phyloP scores from a whole-genome alignment of 2,888 invertebrate species.

The Lissocephala sabroskyi region DNA sequence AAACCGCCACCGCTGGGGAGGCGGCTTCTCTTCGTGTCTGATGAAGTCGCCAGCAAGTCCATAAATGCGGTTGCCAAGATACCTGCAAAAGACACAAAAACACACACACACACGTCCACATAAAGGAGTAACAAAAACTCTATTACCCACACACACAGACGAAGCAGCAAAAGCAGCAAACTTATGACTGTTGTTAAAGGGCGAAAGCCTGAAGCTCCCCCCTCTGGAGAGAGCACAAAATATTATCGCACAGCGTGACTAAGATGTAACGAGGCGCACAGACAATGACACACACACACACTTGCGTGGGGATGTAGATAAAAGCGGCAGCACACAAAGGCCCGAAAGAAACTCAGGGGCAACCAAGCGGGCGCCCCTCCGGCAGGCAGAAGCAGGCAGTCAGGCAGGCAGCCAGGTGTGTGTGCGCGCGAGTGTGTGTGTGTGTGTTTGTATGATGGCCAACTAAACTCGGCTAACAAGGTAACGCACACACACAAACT shows the following conservation, averaged over 20 bases:
- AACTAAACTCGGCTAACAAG: constrained; percentile 16
- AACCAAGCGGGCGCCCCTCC: no score
- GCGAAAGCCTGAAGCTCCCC: not conserved
- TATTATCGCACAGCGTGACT: constrained; percentile 36
- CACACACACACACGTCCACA: no score
- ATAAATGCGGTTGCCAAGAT: not conserved
- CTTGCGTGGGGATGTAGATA: no score
- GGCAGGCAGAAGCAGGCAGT: constrained; percentile 23
- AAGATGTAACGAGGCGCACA: constrained; percentile 26
- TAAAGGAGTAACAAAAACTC: not conserved
- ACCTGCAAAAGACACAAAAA: not conserved
- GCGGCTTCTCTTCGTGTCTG: no score
- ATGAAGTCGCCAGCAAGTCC: no score
- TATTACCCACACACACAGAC: no score
- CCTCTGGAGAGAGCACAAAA: constrained; percentile 21
- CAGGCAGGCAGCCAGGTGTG: constrained; percentile 11
- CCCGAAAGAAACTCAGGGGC: no score
- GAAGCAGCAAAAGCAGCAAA: not conserved
- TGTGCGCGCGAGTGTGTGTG: not conserved
- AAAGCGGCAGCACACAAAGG: no score
- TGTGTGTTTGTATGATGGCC: not conserved
- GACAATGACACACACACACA: constrained; percentile 7
- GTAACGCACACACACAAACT: constrained; percentile 8
- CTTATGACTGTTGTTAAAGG: constrained; percentile 7
- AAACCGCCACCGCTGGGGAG: no score